Percentiles rank a stretch among this genome's conserved stretches.
Conservation (phyloP, 2,888 invertebrate species). For the Sarcophaga variegata region DNA sequence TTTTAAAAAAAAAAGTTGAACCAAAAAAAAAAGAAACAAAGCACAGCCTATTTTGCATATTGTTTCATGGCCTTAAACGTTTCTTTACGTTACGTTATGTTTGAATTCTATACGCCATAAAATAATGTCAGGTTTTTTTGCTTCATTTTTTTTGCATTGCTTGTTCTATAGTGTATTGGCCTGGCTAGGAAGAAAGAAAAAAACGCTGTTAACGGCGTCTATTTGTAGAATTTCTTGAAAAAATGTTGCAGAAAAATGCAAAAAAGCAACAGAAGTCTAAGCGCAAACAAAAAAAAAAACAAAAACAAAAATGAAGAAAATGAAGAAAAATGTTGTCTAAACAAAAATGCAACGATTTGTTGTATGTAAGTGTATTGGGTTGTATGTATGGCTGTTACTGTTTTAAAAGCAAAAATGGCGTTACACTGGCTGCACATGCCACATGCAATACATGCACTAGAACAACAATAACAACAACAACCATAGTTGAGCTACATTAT, state of each 20-base stretch:
- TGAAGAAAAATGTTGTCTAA: slow-evolving; percentile 59
- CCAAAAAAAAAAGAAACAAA: neutral
- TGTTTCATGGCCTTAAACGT: slow-evolving; percentile 64
- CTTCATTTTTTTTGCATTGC: slow-evolving; percentile 12
- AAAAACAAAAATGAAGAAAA: neutral
- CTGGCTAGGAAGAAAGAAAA: slow-evolving; percentile 22
- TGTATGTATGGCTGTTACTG: slow-evolving; percentile 42
- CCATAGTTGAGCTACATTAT: neutral
- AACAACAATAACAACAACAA: slow-evolving; percentile 38
- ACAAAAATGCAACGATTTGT: slow-evolving; percentile 70
- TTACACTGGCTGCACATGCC: slow-evolving; percentile 77
- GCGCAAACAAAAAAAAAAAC: neutral
- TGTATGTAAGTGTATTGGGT: neutral
- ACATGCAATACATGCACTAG: slow-evolving; percentile 10
- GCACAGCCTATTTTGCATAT: slow-evolving; percentile 60
- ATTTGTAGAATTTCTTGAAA: slow-evolving; percentile 51
- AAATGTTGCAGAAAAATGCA: neutral
- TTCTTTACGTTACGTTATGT: slow-evolving; percentile 27
- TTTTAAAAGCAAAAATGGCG: slow-evolving; percentile 76
- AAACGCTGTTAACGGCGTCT: slow-evolving; percentile 59
- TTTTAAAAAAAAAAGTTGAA: slow-evolving; percentile 1
- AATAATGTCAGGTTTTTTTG: slow-evolving; percentile 3
- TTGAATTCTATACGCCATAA: slow-evolving; percentile 23
- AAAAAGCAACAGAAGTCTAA: neutral
- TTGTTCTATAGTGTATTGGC: slow-evolving; percentile 44